These are phyloP conservation scores for Harpagoxenus sublaevis DNA, from an alignment of 2,888 invertebrate genomes.

Conservation along the genomic window DNA sequence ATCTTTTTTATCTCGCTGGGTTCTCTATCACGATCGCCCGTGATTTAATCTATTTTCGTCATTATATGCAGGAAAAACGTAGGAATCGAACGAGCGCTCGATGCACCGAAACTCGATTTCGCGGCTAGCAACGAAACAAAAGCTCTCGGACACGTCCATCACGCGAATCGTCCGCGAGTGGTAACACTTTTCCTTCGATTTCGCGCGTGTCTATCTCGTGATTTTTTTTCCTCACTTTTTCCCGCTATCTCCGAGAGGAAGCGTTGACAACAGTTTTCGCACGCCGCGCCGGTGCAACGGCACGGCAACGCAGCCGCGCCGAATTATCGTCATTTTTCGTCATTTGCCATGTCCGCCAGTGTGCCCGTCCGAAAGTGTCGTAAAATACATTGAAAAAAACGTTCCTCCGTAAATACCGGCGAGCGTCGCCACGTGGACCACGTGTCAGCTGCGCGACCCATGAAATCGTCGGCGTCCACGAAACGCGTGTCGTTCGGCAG, in stretches of 20 bases:
- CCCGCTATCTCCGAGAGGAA: neutral
- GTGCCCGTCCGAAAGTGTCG: constrained; percentile 27
- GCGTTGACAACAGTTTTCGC: constrained; percentile 18
- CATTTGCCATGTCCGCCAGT: constrained; percentile 38
- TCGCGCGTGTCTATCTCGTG: constrained; percentile 32
- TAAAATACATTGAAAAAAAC: constrained; percentile 50
- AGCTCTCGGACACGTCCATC: constrained; percentile 39
- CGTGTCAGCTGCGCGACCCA: constrained; percentile 39
- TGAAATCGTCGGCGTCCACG: constrained; percentile 30
- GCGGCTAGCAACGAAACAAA: constrained; percentile 31
- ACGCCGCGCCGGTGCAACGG: neutral
- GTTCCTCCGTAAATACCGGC: constrained; percentile 39
- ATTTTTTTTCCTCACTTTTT: constrained; percentile 3
- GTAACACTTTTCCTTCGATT: constrained; percentile 59
- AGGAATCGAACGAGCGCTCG: constrained; percentile 1
- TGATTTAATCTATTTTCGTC: constrained; percentile 23
- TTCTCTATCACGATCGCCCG: neutral
- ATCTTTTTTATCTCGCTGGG: neutral
- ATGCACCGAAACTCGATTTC: constrained; percentile 47
- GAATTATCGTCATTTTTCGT: constrained; percentile 55
- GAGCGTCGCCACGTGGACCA: constrained; percentile 33
- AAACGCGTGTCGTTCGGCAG: constrained; percentile 26
- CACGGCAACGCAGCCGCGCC: constrained; percentile 16
- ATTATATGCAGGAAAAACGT: constrained; percentile 8
- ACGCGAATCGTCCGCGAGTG: constrained; percentile 26